These are phyloP conservation scores for Apus apus DNA, from an alignment of 2,113 vertebrate species.

Conservation along the genomic window DNA sequence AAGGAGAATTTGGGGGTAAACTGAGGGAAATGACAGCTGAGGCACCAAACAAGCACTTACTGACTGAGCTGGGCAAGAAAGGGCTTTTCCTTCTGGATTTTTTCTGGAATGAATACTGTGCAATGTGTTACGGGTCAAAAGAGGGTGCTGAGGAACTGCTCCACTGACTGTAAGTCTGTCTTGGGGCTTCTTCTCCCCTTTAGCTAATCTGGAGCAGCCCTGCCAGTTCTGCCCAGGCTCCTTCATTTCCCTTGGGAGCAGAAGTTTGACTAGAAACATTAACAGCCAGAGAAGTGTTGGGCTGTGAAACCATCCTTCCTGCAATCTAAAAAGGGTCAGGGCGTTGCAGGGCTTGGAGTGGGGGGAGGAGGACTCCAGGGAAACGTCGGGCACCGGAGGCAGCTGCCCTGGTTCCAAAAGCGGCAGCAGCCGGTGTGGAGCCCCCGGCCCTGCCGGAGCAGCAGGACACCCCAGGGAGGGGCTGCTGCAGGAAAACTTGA, in stretches of 20 bases:
- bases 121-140: neutral
- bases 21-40: neutral
- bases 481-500: neutral
- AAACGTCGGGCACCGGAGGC: rapidly evolving
- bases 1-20: neutral
- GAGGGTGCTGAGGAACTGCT: neutral
- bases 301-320: neutral
- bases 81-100: neutral
- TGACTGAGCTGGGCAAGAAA: neutral
- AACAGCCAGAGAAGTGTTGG: neutral
- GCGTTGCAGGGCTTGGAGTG: neutral
- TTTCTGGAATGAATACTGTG: neutral
- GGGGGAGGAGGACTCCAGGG: neutral
- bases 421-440: neutral
- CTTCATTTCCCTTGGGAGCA: neutral
- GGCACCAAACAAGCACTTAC: rapidly evolving
- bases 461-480: neutral
- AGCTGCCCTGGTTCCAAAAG: neutral
- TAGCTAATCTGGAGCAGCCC: neutral
- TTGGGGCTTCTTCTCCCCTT: neutral
- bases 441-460: neutral
- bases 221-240: neutral
- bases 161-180: rapidly evolving
- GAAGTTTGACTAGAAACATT: neutral
- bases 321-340: constrained; percentile 19